Percentiles rank a stretch among this genome's conserved stretches.
Conservation (phyloP, 2,113 vertebrate species). For the Brienomyrus brachyistius region DNA sequence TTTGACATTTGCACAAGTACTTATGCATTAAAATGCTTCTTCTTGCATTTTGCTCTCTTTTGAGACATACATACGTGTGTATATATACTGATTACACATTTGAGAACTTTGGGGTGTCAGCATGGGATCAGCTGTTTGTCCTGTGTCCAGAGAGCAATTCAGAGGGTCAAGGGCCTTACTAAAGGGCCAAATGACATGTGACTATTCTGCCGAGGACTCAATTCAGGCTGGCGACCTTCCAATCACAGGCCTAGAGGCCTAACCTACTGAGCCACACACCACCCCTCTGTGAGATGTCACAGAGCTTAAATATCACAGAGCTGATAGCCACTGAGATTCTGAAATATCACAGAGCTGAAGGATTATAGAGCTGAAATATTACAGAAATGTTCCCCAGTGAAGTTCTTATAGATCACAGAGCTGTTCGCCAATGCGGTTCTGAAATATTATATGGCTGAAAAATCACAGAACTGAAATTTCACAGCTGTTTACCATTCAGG, state of each 20-base stretch:
- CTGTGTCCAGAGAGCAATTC: background rate
- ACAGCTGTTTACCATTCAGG: background rate
- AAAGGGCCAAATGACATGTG: background rate
- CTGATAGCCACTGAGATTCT: background rate
- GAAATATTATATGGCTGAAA: background rate
- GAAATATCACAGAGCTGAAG: background rate
- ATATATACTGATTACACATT: background rate
- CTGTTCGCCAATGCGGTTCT: background rate
- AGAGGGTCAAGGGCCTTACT: background rate
- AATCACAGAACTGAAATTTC: background rate
- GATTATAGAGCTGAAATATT: background rate
- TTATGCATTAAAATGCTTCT: background rate
- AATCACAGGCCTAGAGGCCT: background rate
- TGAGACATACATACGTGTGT: background rate
- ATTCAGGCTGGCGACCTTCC: background rate
- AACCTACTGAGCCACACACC: background rate
- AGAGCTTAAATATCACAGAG: background rate
- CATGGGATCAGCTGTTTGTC: background rate
- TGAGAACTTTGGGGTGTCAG: background rate
- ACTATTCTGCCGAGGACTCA: background rate
- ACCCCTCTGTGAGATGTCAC: background rate
- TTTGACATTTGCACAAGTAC: background rate
- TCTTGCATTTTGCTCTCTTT: background rate
- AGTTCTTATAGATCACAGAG: background rate
- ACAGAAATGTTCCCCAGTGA: background rate